Percentiles rank a stretch among this genome's conserved stretches.
Evolutionary conservation across 2,113 vertebrate species (phyloP).

Genomic region (Rhinoderma darwinii): DNA sequence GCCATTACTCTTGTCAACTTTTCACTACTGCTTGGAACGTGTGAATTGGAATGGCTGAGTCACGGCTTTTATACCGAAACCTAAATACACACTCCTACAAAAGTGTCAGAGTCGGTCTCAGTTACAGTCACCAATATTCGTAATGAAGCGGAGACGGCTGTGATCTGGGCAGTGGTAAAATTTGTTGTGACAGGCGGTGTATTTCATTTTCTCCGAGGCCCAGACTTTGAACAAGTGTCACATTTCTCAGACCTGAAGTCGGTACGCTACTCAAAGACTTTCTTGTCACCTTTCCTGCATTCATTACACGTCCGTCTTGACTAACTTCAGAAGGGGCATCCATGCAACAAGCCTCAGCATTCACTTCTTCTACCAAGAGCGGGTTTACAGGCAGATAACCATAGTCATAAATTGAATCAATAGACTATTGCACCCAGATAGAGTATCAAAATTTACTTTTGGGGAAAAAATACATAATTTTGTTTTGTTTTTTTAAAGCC

Average conservation of each 20-base stretch:
- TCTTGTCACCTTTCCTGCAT: slow-evolving; percentile 20
- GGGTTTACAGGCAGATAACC: neutral
- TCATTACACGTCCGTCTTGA: neutral
- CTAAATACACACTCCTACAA: neutral
- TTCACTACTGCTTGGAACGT: neutral
- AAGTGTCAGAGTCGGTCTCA: slow-evolving; percentile 7
- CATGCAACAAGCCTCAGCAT: neutral
- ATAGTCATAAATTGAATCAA: too few species aligned
- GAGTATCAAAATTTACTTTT: too few species aligned
- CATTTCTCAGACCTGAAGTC: slow-evolving; percentile 23
- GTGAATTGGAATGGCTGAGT: neutral
- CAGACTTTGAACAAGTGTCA: slow-evolving; percentile 25
- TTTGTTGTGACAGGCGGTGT: slow-evolving; percentile 27
- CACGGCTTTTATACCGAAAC: slow-evolving; percentile 4
- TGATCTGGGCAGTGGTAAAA: neutral
- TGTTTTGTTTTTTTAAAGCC: too few species aligned
- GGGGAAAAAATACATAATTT: too few species aligned
- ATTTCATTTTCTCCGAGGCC: slow-evolving; percentile 26
- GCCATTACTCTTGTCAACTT: slow-evolving; percentile 23
- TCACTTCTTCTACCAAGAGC: too few species aligned
- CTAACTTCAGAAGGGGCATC: neutral
- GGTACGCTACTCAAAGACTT: neutral
- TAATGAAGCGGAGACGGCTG: neutral
- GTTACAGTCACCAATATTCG: neutral
- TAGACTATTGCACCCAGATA: too few species aligned